phyloP scores from a whole-genome alignment of 2,888 invertebrate species.

The Tenthredo amoena region DNA sequence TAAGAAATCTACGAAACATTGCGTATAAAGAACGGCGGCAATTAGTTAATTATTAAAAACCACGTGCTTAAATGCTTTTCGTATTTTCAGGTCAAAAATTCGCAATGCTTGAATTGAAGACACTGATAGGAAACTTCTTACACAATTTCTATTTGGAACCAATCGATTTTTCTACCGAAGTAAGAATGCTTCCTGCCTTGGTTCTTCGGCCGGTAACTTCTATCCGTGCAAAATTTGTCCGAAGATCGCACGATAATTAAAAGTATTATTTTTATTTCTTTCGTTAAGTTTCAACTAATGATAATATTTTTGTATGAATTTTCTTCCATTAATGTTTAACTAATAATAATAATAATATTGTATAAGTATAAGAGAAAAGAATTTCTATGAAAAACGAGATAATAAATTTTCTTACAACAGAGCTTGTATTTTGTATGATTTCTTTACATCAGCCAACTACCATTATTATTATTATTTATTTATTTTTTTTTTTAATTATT shows the following conservation, averaged over 20 bases:
- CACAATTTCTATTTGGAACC: conserved; percentile 68
- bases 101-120: conserved; percentile 70
- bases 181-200: conserved; percentile 61
- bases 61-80: background rate
- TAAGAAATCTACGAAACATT: too few relatives aligned
- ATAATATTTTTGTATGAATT: background rate
- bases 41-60: background rate
- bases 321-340: background rate
- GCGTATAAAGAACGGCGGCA: background rate
- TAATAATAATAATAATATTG: background rate
- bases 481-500: background rate
- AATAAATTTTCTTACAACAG: conserved; percentile 62
- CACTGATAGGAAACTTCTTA: conserved; percentile 62
- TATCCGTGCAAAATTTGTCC: conserved; percentile 59
- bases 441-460: conserved; percentile 67
- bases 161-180: conserved; percentile 64
- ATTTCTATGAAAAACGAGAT: background rate
- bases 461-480: conserved; percentile 52
- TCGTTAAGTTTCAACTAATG: background rate
- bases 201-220: conserved; percentile 63
- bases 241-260: conserved; percentile 18
- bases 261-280: background rate
- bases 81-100: conserved; percentile 63
- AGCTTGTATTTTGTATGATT: conserved; percentile 68
- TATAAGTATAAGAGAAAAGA: background rate